Conservation (phyloP, 2,797 vertebrate genomes). For the Peromyscus melanophrys region DNA sequence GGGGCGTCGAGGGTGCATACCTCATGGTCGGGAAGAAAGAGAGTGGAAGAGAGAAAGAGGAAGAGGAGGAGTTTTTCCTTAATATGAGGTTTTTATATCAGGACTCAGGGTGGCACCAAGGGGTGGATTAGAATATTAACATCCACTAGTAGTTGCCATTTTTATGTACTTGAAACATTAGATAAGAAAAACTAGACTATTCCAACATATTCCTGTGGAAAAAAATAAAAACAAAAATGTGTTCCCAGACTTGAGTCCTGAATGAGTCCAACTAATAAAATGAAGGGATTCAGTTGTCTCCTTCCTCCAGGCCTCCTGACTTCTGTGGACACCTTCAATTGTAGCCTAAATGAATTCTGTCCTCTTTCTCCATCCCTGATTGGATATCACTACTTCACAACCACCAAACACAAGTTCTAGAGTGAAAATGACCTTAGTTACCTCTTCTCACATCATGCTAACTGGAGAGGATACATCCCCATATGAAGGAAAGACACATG, state of each 20-base stretch:
- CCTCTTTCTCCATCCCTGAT: background rate
- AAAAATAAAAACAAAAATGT: conserved; percentile 32
- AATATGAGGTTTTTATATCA: no score
- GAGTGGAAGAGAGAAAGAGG: no score
- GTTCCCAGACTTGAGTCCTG: background rate
- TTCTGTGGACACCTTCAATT: background rate
- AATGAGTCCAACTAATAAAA: background rate
- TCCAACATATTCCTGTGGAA: background rate
- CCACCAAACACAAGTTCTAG: background rate
- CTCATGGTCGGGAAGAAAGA: no score
- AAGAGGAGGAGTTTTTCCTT: no score
- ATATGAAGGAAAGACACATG: background rate
- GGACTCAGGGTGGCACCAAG: no score
- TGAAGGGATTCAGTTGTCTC: background rate
- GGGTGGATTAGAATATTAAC: no score
- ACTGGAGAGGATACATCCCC: background rate
- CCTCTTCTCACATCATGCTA: background rate
- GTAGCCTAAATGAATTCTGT: conserved; percentile 16
- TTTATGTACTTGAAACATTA: conserved; percentile 64
- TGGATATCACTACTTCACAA: conserved; percentile 43
- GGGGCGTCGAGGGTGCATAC: no score
- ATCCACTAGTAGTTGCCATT: conserved; percentile 17
- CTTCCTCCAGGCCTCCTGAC: background rate
- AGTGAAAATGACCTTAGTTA: background rate
- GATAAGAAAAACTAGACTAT: conserved; percentile 53